These are phyloP conservation scores for Mormyrus iriodes DNA, from an alignment of 2,113 vertebrate species.

Conservation along the genomic window DNA sequence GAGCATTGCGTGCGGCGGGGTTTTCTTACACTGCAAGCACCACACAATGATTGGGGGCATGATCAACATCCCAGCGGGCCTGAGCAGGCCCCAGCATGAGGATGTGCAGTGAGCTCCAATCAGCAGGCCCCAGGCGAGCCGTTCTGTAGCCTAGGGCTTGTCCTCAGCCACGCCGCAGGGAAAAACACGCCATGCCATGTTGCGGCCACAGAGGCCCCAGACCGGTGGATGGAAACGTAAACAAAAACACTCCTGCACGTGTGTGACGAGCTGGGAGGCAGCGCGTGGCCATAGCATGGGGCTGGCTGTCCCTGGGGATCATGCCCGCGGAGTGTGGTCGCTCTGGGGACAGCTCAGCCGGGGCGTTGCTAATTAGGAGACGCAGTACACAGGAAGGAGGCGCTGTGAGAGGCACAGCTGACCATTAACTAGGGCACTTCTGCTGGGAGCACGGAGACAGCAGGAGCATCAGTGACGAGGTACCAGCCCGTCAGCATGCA, in stretches of 20 bases:
- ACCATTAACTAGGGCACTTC: neutral
- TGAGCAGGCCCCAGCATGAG: neutral
- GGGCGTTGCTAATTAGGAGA: neutral
- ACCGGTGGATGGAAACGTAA: neutral
- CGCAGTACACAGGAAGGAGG: slow-evolving; percentile 5
- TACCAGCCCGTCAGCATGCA: neutral
- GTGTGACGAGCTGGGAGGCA: neutral
- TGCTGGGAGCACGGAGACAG: too few relatives aligned
- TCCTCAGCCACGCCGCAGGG: neutral
- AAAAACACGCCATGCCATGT: neutral
- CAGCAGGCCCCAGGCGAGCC: neutral
- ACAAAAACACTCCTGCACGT: slow-evolving; percentile 6
- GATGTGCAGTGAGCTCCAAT: neutral
- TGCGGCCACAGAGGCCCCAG: neutral
- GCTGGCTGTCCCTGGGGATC: neutral
- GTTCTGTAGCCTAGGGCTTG: neutral
- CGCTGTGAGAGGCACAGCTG: neutral
- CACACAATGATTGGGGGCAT: neutral
- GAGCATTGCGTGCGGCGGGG: neutral
- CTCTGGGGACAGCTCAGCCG: neutral
- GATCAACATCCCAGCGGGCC: neutral
- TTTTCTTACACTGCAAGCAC: neutral
- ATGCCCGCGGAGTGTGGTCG: neutral
- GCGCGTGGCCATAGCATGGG: neutral
- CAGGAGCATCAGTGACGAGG: too few relatives aligned